These are phyloP conservation scores for Hoplostethus atlanticus DNA, from an alignment of 2,797 vertebrate species.

Conservation along the genomic window DNA sequence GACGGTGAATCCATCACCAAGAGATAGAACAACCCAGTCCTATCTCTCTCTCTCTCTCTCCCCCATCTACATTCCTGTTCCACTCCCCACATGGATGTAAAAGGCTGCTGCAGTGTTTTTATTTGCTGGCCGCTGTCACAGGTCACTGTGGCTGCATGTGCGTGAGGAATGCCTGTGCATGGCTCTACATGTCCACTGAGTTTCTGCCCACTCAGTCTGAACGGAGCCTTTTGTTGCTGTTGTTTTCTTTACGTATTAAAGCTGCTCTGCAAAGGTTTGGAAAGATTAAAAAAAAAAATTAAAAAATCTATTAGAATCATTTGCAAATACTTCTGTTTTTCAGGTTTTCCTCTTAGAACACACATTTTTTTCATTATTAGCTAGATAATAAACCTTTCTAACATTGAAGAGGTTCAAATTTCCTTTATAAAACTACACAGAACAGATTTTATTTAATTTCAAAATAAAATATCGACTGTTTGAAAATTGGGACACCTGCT, in stretches of 20 bases:
- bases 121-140: conserved; percentile 73
- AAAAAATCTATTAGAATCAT: too few relatives aligned
- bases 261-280: not conserved
- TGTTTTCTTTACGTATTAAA: not conserved
- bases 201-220: conserved; percentile 13
- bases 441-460: too few relatives aligned
- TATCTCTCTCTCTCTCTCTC: conserved; percentile 21
- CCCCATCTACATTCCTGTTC: conserved; percentile 68
- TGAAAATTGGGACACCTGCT: too few relatives aligned
- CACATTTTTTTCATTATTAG: not conserved
- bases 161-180: conserved; percentile 73
- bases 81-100: conserved; percentile 66
- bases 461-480: too few relatives aligned
- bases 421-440: too few relatives aligned
- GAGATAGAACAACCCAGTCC: conserved; percentile 39
- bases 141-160: conserved; percentile 77
- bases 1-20: conserved; percentile 62
- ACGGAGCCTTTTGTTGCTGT: conserved; percentile 7
- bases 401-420: too few relatives aligned
- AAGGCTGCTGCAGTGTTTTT: conserved; percentile 64
- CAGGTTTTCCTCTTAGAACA: too few relatives aligned
- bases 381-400: not conserved
- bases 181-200: conserved; percentile 73
- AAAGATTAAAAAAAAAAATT: too few relatives aligned
- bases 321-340: not conserved